Evolutionary conservation across 2,113 vertebrate species (phyloP).

Genomic region (Catharus minimus): DNA sequence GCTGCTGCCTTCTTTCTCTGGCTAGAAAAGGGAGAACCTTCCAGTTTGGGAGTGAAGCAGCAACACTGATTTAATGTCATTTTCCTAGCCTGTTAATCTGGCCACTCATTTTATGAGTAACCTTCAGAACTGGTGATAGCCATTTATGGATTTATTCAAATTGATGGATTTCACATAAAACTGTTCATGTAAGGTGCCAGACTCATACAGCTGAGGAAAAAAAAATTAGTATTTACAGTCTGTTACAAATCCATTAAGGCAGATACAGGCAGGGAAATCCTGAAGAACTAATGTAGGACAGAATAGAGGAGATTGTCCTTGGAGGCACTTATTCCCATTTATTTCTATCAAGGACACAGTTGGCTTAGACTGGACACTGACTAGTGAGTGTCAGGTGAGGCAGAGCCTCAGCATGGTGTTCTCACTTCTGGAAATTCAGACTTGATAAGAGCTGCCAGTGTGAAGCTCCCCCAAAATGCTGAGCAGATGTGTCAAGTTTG

Average conservation of each 20-base stretch:
- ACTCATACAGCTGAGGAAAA: background rate
- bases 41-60: background rate
- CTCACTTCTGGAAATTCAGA: background rate
- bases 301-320: background rate
- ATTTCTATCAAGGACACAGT: background rate
- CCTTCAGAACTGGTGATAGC: background rate
- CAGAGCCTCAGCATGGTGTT: background rate
- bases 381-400: background rate
- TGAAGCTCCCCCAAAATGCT: background rate
- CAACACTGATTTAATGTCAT: background rate
- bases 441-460: background rate
- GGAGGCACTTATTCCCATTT: background rate
- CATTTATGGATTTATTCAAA: background rate
- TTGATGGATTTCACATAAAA: background rate
- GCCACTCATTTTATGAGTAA: background rate
- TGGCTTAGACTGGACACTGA: background rate
- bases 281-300: background rate
- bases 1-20: background rate
- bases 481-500: background rate
- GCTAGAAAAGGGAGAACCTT: background rate
- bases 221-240: background rate
- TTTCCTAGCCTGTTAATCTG: background rate
- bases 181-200: background rate
- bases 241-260: background rate
- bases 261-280: background rate